Evolutionary conservation across 2,113 vertebrate species (phyloP).

Genomic region (Brachyistius frenatus): DNA sequence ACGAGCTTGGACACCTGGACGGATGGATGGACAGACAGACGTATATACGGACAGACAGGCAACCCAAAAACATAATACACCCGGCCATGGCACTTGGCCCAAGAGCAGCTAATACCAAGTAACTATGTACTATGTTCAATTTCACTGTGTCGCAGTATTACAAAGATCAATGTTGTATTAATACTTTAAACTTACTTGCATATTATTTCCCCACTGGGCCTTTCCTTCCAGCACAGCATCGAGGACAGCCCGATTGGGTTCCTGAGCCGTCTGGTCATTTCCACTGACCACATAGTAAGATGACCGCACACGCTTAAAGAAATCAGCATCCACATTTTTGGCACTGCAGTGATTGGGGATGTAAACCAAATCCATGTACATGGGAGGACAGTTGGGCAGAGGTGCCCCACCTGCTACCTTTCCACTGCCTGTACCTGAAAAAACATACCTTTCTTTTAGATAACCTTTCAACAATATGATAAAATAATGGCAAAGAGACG

Average conservation of each 20-base stretch:
- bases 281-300: constrained; percentile 98
- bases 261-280: constrained; percentile 91
- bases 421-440: constrained; percentile 85
- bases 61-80: too few species aligned
- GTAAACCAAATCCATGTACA: constrained; percentile 98
- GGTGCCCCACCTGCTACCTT: constrained; percentile 85
- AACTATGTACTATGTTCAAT: too few species aligned
- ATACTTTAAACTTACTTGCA: constrained; percentile 87
- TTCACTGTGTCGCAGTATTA: too few species aligned
- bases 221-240: constrained; percentile 96
- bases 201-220: constrained; percentile 93
- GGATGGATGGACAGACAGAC: too few species aligned
- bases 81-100: too few species aligned
- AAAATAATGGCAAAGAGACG: neutral
- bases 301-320: constrained; percentile 95
- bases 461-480: neutral
- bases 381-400: constrained; percentile 90
- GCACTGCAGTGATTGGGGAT: constrained; percentile 98
- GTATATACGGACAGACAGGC: too few species aligned
- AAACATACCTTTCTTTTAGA: neutral
- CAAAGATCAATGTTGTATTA: neutral
- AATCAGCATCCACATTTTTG: constrained; percentile 95
- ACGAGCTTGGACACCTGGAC: too few species aligned
- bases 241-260: constrained; percentile 93
- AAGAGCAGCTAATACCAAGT: too few species aligned